Base-by-base conservation (phyloP, 2,888 invertebrate species). In the Gisinianus flammeolus region DNA sequence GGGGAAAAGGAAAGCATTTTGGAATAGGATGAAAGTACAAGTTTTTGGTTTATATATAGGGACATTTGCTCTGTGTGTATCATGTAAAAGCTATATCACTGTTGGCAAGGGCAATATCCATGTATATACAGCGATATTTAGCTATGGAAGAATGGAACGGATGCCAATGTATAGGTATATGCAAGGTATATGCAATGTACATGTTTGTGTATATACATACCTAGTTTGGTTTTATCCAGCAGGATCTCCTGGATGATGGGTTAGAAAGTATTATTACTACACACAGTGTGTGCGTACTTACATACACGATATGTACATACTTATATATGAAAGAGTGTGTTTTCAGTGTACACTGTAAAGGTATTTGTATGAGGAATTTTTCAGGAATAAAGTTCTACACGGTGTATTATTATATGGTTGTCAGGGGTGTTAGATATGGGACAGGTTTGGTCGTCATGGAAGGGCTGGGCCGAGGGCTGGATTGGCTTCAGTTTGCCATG, bases 361-460 rank as follows among this genome's bases (percentile, higher is more conserved):
- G 4, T 8, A 22, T 19, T 19, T 56, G 6, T 56, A 12, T 62
- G 16, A 12, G 28, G 24, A 62, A n/a, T n/a, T n/a, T n/a, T n/a
- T n/a, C 8, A 10, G 52, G 8, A 44, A 8, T 12, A 44, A 44
- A 44, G 52, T 44, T 44, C 10, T 44, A 44, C 52, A 44, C 52
- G 16, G 52, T 35, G 44, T 22, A 26, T 30, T 26, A 30, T 28
- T n/a, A 71, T 78, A 80, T 72, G 80, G 80, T 79, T 80, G 80
- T 79, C 77, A 78, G 74, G 80, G 79, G 79, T 79, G 80, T 80
- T 64, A 77, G 77, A 79, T 76, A 80, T 79, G 79, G 77, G 80
- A 75, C 77, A 77, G 75, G 71, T 75, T 77, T 75, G 74, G 80
- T 76, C 69, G 76, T 76, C 76, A 76, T 76, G 76, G 76, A 76